Conservation (phyloP, 2,888 invertebrate species). For the Eupithecia subumbrata region DNA sequence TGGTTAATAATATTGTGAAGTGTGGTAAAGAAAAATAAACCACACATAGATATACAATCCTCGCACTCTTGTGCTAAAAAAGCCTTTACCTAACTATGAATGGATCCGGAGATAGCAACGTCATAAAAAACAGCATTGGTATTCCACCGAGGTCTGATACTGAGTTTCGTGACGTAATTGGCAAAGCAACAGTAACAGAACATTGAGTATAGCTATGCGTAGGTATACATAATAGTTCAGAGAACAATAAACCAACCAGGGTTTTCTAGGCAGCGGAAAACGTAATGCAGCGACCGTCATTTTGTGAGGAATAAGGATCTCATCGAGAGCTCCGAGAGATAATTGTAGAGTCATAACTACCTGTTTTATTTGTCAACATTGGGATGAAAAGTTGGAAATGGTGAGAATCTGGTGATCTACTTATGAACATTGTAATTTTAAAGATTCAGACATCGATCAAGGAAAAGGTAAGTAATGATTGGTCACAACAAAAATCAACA, state of each 20-base stretch:
- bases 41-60: no score
- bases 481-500: neutral
- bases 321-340: neutral
- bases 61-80: neutral
- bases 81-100: conserved; percentile 21
- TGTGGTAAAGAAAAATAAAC: no score
- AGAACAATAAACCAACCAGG: neutral
- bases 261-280: neutral
- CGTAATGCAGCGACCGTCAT: neutral
- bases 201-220: neutral
- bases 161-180: conserved; percentile 28
- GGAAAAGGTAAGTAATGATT: neutral
- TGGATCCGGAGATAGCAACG: conserved; percentile 18
- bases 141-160: conserved; percentile 21
- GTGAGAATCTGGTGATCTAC: neutral
- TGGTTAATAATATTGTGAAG: no score
- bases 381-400: neutral
- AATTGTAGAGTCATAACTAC: neutral
- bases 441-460: neutral
- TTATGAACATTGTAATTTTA: neutral
- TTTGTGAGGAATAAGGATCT: neutral
- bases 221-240: conserved; percentile 2
- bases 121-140: conserved; percentile 25
- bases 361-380: neutral
- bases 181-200: conserved; percentile 17